phyloP scores from a whole-genome alignment of 2,113 vertebrate genomes.

The Brachypteracias leptosomus region DNA sequence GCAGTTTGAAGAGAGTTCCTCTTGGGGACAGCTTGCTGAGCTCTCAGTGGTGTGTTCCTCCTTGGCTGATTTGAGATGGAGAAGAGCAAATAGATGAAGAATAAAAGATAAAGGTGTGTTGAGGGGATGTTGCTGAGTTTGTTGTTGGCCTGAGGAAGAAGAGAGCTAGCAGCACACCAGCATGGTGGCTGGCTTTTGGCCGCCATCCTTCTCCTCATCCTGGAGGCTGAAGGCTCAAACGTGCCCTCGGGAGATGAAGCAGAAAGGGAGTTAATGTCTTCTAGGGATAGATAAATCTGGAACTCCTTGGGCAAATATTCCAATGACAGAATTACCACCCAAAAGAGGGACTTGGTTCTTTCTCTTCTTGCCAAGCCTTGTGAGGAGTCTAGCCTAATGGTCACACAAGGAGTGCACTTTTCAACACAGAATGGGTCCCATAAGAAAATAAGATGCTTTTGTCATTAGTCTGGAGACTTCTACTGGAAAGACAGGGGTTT shows the following conservation, averaged over 20 bases:
- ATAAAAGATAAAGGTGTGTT: no score
- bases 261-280: neutral
- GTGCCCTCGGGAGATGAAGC: neutral
- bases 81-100: no score
- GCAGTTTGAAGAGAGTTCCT: no score
- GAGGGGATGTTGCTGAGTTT: no score
- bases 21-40: no score
- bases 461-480: neutral
- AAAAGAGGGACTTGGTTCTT: neutral
- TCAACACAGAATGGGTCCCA: fast-evolving
- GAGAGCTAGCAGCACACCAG: no score
- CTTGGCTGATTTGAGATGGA: no score
- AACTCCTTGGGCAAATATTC: neutral
- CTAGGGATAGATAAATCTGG: neutral
- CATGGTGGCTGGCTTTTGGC: neutral
- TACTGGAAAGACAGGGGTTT: neutral
- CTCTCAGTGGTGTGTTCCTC: no score
- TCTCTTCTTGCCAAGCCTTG: neutral
- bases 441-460: neutral
- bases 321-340: neutral
- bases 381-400: neutral
- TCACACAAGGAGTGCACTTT: neutral
- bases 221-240: neutral
- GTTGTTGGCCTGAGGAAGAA: no score
- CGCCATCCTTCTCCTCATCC: neutral